Evolutionary conservation across 2,888 invertebrate genomes (phyloP).

Genomic region (Pristionchus mayeri): DNA sequence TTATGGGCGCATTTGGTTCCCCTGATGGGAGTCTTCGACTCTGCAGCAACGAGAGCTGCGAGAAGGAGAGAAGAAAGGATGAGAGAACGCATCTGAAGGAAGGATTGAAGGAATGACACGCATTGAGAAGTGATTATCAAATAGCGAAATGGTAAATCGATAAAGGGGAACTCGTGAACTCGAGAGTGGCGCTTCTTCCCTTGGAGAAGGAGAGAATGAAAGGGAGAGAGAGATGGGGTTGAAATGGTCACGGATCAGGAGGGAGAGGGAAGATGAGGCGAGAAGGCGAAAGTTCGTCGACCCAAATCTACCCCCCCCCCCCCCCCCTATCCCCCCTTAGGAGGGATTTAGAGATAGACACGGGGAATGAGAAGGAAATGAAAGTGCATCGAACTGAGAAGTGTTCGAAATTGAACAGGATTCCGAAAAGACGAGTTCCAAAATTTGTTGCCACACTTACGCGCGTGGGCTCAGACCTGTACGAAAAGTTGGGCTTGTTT

Average conservation of each 20-base stretch:
- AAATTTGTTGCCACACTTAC: no score
- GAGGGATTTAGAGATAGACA: not conserved
- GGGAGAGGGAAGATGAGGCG: not conserved
- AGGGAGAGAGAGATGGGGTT: conserved; percentile 3
- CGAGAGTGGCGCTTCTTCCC: not conserved
- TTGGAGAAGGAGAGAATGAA: conserved; percentile 14
- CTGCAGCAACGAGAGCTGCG: conserved; percentile 1
- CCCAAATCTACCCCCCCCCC: conserved; percentile 18
- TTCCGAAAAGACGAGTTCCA: no score
- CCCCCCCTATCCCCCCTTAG: conserved; percentile 11
- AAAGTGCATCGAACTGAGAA: not conserved
- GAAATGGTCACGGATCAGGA: conserved; percentile 26
- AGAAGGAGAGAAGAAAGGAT: conserved; percentile 1
- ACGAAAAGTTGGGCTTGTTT: no score
- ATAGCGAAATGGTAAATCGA: not conserved
- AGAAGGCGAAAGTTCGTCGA: conserved; percentile 15
- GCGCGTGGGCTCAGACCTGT: no score
- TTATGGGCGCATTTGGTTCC: conserved; percentile 70
- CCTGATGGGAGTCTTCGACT: conserved; percentile 53
- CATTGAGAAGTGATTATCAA: not conserved
- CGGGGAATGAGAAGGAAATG: not conserved
- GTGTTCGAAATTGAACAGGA: not conserved
- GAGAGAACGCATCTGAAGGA: conserved; percentile 45
- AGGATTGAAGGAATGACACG: not conserved
- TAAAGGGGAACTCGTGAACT: not conserved